Conservation (phyloP, 2,888 invertebrate genomes). For the Cataglyphis rosenhaueri region DNA sequence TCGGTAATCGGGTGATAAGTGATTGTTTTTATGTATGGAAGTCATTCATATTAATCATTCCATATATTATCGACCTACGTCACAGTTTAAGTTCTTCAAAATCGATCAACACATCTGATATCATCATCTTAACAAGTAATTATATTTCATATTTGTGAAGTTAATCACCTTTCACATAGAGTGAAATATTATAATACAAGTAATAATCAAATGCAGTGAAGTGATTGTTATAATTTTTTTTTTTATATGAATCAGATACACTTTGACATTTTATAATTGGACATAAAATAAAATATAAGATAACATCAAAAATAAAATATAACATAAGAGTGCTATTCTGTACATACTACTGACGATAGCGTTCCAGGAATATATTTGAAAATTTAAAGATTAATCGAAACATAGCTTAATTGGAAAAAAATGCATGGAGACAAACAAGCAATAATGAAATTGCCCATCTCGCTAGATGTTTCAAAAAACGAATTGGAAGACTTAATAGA, state of each 20-base stretch:
- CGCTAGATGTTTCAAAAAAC: slow-evolving; percentile 72
- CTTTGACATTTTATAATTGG: background rate
- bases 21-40: background rate
- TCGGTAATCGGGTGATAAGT: background rate
- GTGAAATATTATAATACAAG: background rate
- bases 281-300: too few species aligned
- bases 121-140: background rate
- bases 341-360: too few species aligned
- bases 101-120: background rate
- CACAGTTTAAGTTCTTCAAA: background rate
- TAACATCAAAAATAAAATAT: background rate
- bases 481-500: slow-evolving; percentile 84
- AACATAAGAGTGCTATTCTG: too few species aligned
- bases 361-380: background rate
- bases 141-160: background rate
- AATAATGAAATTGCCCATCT: slow-evolving; percentile 32
- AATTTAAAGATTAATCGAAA: background rate
- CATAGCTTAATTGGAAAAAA: background rate
- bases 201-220: background rate
- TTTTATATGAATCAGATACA: too few species aligned
- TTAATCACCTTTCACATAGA: background rate
- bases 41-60: background rate
- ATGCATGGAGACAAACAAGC: slow-evolving; percentile 71
- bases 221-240: slow-evolving; percentile 16
- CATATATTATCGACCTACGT: background rate